These are phyloP conservation scores for Phrynosoma blainvillii DNA, from an alignment of 2,113 vertebrate species.

Conservation along the genomic window DNA sequence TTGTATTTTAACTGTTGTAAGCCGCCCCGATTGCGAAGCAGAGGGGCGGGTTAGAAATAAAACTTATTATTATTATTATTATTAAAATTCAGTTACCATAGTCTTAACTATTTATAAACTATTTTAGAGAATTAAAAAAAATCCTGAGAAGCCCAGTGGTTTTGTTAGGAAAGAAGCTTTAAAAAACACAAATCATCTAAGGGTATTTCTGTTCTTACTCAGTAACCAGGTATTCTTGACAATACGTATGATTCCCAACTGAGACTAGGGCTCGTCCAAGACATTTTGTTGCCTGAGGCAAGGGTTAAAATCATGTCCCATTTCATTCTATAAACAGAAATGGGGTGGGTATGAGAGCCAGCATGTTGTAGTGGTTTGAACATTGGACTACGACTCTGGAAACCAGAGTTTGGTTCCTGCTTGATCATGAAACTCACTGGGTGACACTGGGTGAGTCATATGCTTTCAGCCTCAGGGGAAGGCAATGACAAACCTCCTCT, in stretches of 20 bases:
- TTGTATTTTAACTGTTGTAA: too few species aligned
- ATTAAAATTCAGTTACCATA: conserved; percentile 51
- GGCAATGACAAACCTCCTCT: too few species aligned
- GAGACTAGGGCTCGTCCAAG: neutral
- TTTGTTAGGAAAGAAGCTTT: conserved; percentile 19
- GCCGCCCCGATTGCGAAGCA: too few species aligned
- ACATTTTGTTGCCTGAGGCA: neutral
- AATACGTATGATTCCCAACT: fast-evolving
- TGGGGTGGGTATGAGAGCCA: neutral
- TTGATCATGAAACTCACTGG: too few species aligned
- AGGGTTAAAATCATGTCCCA: neutral
- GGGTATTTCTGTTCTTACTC: neutral
- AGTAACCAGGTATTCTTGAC: neutral
- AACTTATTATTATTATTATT: too few species aligned
- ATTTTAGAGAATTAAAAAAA: conserved; percentile 52
- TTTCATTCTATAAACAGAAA: neutral
- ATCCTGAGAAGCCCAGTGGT: neutral
- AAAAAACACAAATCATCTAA: conserved; percentile 1
- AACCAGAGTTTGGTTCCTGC: too few species aligned
- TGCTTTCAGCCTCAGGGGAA: too few species aligned
- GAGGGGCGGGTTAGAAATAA: too few species aligned
- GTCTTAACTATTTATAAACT: conserved; percentile 50
- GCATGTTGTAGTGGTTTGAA: too few species aligned
- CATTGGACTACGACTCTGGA: too few species aligned
- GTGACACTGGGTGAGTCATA: too few species aligned